Evolutionary conservation across 2,888 invertebrate species (phyloP).

Genomic region (Drosophila antonietae): DNA sequence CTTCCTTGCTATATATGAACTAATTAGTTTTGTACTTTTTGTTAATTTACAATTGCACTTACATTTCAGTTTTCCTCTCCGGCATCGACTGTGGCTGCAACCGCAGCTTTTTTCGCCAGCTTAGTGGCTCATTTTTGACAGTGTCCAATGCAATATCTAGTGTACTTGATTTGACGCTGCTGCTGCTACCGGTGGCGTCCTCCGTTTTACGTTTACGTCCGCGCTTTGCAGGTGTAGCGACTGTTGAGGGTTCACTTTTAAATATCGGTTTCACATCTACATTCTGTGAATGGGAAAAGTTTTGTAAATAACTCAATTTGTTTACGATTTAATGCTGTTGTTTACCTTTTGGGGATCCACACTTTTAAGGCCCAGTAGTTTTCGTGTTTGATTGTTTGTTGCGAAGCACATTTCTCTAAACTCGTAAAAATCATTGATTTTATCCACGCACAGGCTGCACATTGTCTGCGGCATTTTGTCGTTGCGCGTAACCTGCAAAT

Average conservation of each 20-base stretch:
- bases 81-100: conserved; percentile 49
- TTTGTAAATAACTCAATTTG: not conserved
- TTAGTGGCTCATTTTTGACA: conserved; percentile 53
- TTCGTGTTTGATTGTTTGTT: conserved; percentile 86
- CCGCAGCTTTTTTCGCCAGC: conserved; percentile 65
- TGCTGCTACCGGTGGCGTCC: conserved; percentile 28
- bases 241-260: conserved; percentile 41
- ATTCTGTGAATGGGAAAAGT: conserved; percentile 24
- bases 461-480: conserved; percentile 88
- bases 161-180: conserved; percentile 11
- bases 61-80: conserved; percentile 73
- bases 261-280: conserved; percentile 60
- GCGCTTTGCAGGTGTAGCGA: conserved; percentile 36
- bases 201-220: conserved; percentile 75
- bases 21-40: not conserved
- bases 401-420: conserved; percentile 87
- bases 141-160: conserved; percentile 22
- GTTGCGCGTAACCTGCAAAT: conserved; percentile 85
- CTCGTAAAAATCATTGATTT: conserved; percentile 87
- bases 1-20: conserved; percentile 72
- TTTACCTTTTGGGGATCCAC: conserved; percentile 66
- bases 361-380: conserved; percentile 81
- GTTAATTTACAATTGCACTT: conserved; percentile 23
- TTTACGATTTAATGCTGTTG: not conserved
- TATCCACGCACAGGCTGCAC: conserved; percentile 87